Conservation (phyloP, 2,113 vertebrate genomes). For the Pollachius pollachius region DNA sequence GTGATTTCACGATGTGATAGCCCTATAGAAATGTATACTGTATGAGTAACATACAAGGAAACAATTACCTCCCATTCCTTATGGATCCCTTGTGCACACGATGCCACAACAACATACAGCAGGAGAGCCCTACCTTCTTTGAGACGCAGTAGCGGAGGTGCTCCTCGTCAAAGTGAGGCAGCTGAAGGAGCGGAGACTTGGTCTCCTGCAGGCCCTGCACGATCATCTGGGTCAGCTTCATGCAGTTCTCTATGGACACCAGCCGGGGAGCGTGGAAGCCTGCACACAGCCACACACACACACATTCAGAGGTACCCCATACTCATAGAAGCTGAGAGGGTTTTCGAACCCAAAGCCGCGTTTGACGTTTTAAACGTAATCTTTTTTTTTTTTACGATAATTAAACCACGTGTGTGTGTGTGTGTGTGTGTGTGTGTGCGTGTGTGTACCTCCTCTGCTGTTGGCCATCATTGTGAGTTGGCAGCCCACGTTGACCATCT, state of each 20-base stretch:
- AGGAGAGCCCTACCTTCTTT: constrained; percentile 67
- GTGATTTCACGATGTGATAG: too few relatives aligned
- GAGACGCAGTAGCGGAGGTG: constrained; percentile 85
- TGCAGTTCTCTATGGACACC: constrained; percentile 95
- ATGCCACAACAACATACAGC: too few relatives aligned
- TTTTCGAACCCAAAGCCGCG: too few relatives aligned
- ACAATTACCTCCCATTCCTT: too few relatives aligned
- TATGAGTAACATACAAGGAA: too few relatives aligned
- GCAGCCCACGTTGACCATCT: constrained; percentile 98
- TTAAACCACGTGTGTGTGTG: not conserved
- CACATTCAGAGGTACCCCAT: too few relatives aligned
- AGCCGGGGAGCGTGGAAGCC: constrained; percentile 92
- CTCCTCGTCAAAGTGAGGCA: constrained; percentile 97
- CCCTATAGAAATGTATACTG: too few relatives aligned
- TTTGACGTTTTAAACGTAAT: too few relatives aligned
- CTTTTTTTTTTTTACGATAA: too few relatives aligned
- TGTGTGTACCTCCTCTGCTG: constrained; percentile 87
- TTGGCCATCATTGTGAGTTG: constrained; percentile 97
- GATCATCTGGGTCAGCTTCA: constrained; percentile 98
- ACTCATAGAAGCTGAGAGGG: too few relatives aligned
- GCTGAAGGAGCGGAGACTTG: constrained; percentile 92
- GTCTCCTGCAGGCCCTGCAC: constrained; percentile 96
- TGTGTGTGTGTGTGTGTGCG: constrained; percentile 3
- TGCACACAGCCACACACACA: constrained; percentile 28
- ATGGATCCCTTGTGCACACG: too few relatives aligned